phyloP scores from a whole-genome alignment of 64 coral and sea anemone species.

The Stichodactyla mertensii region DNA sequence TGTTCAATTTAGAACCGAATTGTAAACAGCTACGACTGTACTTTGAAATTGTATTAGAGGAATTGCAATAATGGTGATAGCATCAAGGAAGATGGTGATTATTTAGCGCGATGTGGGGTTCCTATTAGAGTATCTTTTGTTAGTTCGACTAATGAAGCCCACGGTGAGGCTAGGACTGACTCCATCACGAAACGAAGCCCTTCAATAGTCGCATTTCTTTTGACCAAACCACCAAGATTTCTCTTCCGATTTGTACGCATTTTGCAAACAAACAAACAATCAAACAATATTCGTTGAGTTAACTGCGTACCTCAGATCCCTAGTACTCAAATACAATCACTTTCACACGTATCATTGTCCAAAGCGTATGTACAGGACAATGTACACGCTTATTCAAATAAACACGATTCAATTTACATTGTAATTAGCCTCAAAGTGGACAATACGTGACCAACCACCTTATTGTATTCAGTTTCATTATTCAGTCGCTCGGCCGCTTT shows the following conservation, averaged over 20 bases:
- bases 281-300: background rate
- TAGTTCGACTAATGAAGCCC: background rate
- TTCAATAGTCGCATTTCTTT: background rate
- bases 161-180: background rate
- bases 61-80: background rate
- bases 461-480: background rate
- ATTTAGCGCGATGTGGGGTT: background rate
- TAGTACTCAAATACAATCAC: background rate
- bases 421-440: background rate
- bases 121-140: conserved; percentile 17
- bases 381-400: background rate
- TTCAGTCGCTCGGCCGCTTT: background rate
- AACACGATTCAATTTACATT: background rate
- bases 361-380: background rate
- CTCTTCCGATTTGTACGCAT: background rate
- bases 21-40: background rate
- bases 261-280: background rate
- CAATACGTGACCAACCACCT: background rate
- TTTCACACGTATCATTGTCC: background rate
- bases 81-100: background rate
- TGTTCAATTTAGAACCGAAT: background rate
- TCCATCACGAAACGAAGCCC: background rate
- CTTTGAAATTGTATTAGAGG: background rate
- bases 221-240: background rate
- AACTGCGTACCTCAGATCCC: background rate